Conservation (phyloP, 2,113 vertebrate genomes). For the Holacanthus passer region DNA sequence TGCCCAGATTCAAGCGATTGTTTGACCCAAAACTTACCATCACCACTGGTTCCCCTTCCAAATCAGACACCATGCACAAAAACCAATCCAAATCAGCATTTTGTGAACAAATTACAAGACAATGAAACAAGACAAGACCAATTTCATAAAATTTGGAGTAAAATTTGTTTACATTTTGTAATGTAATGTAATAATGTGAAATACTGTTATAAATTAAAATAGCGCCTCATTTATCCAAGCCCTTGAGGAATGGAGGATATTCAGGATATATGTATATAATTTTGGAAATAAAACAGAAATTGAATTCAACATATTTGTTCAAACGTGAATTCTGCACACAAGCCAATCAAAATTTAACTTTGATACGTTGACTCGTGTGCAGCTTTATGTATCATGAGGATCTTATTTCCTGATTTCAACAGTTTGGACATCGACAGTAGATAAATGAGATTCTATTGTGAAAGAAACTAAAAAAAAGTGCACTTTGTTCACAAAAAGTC, state of each 20-base stretch:
- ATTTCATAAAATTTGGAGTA: not conserved
- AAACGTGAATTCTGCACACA: not conserved
- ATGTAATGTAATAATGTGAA: not conserved
- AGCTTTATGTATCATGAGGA: not conserved
- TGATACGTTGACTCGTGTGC: not conserved
- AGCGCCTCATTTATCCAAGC: slow-evolving; percentile 33
- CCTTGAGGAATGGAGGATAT: not conserved
- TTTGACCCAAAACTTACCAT: slow-evolving; percentile 83
- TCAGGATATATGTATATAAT: not conserved
- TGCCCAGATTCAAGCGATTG: slow-evolving; percentile 67
- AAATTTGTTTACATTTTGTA: not conserved
- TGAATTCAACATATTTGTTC: not conserved
- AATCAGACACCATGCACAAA: slow-evolving; percentile 79
- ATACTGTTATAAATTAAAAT: slow-evolving; percentile 6
- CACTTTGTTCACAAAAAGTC: slow-evolving; percentile 77
- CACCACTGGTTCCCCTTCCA: slow-evolving; percentile 67
- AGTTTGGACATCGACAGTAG: not conserved
- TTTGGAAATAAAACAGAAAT: not conserved
- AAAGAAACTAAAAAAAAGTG: slow-evolving; percentile 35
- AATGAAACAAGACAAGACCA: slow-evolving; percentile 8
- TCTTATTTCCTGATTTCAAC: not conserved
- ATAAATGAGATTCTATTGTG: slow-evolving; percentile 44
- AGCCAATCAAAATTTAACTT: not conserved
- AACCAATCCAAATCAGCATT: slow-evolving; percentile 60
- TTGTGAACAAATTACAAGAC: slow-evolving; percentile 76